Base-by-base conservation (phyloP, 2,113 vertebrate genomes). In the Ariopsis seemanni region DNA sequence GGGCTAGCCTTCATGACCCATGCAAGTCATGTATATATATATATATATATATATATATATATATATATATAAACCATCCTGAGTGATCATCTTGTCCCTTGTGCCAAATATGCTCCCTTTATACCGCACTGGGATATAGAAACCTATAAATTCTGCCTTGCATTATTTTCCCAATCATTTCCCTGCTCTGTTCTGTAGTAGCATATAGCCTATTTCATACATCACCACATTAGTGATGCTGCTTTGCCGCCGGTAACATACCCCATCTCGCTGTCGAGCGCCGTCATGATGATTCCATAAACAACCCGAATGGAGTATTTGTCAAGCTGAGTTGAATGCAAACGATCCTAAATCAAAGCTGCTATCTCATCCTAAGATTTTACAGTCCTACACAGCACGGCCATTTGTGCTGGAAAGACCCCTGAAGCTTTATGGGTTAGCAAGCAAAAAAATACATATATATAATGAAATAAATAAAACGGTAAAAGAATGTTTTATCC, bases 241-340 rank as follows among this genome's bases (percentile, higher is more conserved):
- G 65, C 60, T 88, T 86, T 90, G 93, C 91, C 87, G 90, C 93
- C 90, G 92, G 90, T 91, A 93, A 92, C 91, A 94, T 92, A 91
- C 91, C 92, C 52, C 87, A 12, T 86, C 92, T 94, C 90, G 90
- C 93, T 91, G 89, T 82, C 91, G 90, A 89, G 86, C 87, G 91
- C 80, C 90, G 90, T 90, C 82, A 86, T 93, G 93, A 95, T 93
- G 93, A 91, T 94, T 95, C 94, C 92, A 95, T 95, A 95, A 95
- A 95, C 88, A 92, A 94, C 88, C 27, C 82, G 91, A 95, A 95
- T 93, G 93, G 93, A 92, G 90, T 91, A 92, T 93, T 93, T 94
- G 94, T 94, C 93, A 94, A 90, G 92, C 85, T 89, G 86, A 90
- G 91, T 90, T 86, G 91, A 91, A 91, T 92, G 89, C 92, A 93